Base-by-base conservation (phyloP, 92 coral and sea anemone genomes). In the Montipora capitata region DNA sequence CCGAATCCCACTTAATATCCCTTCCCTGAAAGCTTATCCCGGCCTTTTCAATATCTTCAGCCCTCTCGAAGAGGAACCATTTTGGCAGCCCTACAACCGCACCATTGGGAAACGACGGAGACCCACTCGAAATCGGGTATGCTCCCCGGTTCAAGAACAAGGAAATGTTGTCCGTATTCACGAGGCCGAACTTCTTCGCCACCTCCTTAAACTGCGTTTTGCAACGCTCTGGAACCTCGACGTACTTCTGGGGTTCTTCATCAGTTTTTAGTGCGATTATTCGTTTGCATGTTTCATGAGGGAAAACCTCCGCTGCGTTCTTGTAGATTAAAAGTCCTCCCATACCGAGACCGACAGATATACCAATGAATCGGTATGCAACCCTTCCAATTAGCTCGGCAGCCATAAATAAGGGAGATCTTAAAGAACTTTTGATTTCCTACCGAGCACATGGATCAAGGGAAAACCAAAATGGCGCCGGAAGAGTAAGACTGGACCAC, bases 1-100 rank as follows among this genome's bases (percentile, higher is more conserved):
- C 96, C 15, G 98, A 95, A 27, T 95, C 91, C 98, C 98, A 95
- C 66, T 91, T 95, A 63, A 95, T 88, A 0, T 92, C 92, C 51
- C 98, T 85, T 73, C 87, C 91, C 82, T 94, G 89, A 70, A 95
- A 95, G 49, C 87, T 95, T 40, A 95, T 89, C 18, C 94, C 94
- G 38, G 96, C 86, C 16, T 91, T 91, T 76, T 88, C 92, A 3
- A 95, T 89, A 80, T 93, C 98, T 42, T 95, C 91, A 9, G 54
- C 82, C 43, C 44, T 91, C 54, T 85, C 78, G 58, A 95, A 95
- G 73, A 78, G 72, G 62, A 88, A 95, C 96, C 96, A 95, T 15
- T 94, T 95, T 1, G 98, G 98, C 14, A 95, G 68, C 3, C 98
- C 96, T 2, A 94, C 48, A 1, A 95, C 96, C 4, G 96, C 96